A percentile compares a stretch with the other conserved stretches of the same genome.
Conservation (phyloP, 2,113 vertebrate genomes). For the Cinclus mexicanus region DNA sequence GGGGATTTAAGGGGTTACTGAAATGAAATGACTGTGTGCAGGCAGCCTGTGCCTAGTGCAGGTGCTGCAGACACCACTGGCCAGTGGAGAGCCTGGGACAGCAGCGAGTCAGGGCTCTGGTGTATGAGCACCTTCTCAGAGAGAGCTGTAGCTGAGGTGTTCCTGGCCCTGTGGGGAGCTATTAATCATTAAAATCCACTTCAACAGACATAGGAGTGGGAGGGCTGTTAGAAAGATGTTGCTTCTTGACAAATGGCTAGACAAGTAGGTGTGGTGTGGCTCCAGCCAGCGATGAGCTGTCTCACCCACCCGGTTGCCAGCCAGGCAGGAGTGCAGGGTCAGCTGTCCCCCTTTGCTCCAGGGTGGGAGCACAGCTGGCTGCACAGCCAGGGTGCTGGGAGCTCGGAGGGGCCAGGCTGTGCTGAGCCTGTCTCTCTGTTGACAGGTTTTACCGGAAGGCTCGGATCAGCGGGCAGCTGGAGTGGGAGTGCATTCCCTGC, state of each 20-base stretch:
- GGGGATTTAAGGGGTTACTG: neutral
- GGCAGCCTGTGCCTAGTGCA: accelerated
- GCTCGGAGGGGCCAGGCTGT: accelerated
- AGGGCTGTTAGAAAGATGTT: neutral
- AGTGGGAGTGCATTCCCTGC: slow-evolving; percentile 83
- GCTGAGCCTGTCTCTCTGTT: slow-evolving; percentile 11
- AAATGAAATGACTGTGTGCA: accelerated
- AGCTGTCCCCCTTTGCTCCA: neutral
- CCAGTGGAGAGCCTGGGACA: neutral
- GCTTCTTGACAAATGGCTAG: neutral
- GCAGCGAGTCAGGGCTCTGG: accelerated
- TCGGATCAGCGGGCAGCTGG: slow-evolving; percentile 79
- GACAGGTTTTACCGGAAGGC: slow-evolving; percentile 83
- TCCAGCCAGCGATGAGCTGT: neutral
- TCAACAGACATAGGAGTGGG: accelerated
- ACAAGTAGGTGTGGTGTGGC: neutral
- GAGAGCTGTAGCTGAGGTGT: neutral
- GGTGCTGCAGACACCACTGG: neutral
- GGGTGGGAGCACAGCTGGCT: neutral
- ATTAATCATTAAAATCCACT: neutral
- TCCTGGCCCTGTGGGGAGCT: neutral
- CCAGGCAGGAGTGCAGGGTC: neutral
- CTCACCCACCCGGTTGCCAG: no score
- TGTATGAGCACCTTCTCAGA: neutral
- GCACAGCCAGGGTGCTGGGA: neutral